phyloP scores from a whole-genome alignment of 2,888 invertebrate species.

The Drosophila nr. perissopoda region DNA sequence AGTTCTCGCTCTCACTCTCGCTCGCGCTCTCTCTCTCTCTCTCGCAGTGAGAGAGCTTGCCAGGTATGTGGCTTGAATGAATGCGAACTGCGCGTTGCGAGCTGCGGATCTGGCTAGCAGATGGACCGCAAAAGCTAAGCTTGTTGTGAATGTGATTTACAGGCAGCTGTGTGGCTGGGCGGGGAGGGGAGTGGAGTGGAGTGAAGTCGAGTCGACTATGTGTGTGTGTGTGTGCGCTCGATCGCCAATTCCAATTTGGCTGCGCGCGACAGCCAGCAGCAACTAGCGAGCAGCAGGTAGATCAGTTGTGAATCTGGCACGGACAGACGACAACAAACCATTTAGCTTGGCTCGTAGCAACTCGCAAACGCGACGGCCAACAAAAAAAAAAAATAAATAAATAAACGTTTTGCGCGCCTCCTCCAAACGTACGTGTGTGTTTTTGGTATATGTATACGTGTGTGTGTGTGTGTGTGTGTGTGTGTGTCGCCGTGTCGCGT shows the following conservation, averaged over 20 bases:
- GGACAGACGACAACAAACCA: conserved; percentile 80
- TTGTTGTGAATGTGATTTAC: conserved; percentile 55
- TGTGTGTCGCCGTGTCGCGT: conserved; percentile 36
- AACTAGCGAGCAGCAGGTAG: conserved; percentile 78
- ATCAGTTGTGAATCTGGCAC: conserved; percentile 85
- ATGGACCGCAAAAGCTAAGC: conserved; percentile 72
- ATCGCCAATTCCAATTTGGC: conserved; percentile 69
- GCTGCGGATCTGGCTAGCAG: conserved; percentile 57
- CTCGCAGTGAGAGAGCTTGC: background rate
- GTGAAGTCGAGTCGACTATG: background rate
- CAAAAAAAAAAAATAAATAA: conserved; percentile 25
- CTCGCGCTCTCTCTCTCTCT: conserved; percentile 9
- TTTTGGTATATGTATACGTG: conserved; percentile 17
- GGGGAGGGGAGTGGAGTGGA: background rate
- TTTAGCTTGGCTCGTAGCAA: conserved; percentile 64
- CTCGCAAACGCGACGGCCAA: conserved; percentile 38
- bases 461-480: conserved; percentile 32
- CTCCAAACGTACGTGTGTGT: conserved; percentile 44
- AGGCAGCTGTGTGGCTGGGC: conserved; percentile 1
- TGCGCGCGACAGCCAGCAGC: conserved; percentile 61
- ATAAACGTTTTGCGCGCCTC: conserved; percentile 59
- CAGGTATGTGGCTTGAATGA: conserved; percentile 31
- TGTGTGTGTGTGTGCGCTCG: conserved; percentile 47
- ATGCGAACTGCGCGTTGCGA: conserved; percentile 16
- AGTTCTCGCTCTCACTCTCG: conserved; percentile 3